phyloP scores from a whole-genome alignment of 2,113 vertebrate species.

The Hyperopisus bebe region DNA sequence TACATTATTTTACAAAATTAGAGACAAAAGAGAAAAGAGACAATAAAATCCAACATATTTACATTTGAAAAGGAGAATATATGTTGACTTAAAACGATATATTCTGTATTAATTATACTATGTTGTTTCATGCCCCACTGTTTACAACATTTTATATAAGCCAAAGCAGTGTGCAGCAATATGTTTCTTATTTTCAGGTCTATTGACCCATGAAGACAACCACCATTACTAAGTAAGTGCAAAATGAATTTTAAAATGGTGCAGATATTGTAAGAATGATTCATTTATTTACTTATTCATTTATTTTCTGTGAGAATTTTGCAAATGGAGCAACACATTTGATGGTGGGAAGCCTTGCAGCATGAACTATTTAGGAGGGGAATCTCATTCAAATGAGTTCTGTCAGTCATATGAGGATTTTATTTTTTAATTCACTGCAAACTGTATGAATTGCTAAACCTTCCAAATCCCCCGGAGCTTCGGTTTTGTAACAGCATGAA shows the following conservation, averaged over 20 bases:
- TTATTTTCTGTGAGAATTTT: background rate
- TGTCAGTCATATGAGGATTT: background rate
- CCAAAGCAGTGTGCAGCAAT: background rate
- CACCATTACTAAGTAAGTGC: background rate
- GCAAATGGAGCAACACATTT: background rate
- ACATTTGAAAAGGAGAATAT: background rate
- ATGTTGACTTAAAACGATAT: background rate
- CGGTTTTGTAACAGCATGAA: background rate
- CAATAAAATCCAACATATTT: background rate
- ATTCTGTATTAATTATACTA: background rate
- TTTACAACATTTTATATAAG: background rate
- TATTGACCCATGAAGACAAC: background rate
- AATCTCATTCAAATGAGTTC: conserved; percentile 7
- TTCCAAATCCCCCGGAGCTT: background rate
- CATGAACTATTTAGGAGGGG: background rate
- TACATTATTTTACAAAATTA: background rate
- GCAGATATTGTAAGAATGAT: background rate
- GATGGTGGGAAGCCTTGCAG: background rate
- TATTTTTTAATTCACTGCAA: conserved; percentile 3
- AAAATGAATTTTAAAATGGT: conserved; percentile 6
- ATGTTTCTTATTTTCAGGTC: conserved; percentile 9
- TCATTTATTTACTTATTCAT: background rate
- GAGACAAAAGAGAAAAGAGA: background rate
- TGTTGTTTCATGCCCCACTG: background rate
- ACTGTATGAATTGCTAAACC: conserved; percentile 2